Evolutionary conservation across 2,888 invertebrate genomes (phyloP).

Genomic region (Noctua janthe): DNA sequence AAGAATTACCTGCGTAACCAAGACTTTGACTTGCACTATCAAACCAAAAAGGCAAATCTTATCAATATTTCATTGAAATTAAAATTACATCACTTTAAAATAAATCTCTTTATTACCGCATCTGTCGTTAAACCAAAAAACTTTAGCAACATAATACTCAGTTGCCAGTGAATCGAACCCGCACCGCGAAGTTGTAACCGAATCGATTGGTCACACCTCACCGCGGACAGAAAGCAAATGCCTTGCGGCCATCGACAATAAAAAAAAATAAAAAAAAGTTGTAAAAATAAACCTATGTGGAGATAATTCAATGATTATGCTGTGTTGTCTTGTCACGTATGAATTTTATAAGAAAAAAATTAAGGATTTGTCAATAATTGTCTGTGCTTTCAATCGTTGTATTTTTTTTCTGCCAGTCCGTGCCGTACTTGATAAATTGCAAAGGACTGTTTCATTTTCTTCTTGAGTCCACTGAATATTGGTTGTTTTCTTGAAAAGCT

Average conservation of each 20-base stretch:
- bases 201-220: conserved; percentile 68
- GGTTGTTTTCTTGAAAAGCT: neutral
- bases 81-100: conserved; percentile 17
- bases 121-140: conserved; percentile 48
- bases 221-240: conserved; percentile 67
- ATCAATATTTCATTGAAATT: neutral
- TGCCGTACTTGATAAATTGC: conserved; percentile 16
- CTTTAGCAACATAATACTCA: conserved; percentile 56
- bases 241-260: conserved; percentile 53
- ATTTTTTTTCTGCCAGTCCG: neutral
- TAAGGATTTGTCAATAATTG: conserved; percentile 46
- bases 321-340: conserved; percentile 25
- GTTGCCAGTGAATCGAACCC: conserved; percentile 58
- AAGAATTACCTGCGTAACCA: neutral
- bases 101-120: conserved; percentile 48
- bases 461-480: neutral
- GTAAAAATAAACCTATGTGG: conserved; percentile 49
- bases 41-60: neutral
- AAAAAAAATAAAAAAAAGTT: conserved; percentile 37
- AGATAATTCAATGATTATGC: conserved; percentile 56
- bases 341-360: conserved; percentile 20
- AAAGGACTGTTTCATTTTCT: too few species aligned
- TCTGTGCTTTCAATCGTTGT: conserved; percentile 26
- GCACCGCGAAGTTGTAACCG: conserved; percentile 67
- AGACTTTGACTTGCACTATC: neutral